Conservation (phyloP, 2,888 invertebrate genomes). For the Helicoverpa assulta region DNA sequence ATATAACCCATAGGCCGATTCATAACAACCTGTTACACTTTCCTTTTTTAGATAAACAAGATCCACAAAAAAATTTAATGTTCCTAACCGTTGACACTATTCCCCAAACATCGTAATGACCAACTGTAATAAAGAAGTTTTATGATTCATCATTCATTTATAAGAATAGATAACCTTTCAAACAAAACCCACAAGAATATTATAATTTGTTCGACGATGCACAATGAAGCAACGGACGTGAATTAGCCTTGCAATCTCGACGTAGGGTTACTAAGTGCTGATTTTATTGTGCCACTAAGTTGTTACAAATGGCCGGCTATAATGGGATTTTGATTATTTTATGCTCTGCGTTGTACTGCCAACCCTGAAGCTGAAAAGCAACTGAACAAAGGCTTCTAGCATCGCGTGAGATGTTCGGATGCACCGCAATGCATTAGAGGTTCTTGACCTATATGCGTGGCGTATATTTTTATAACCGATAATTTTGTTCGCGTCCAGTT, state of each 20-base stretch:
- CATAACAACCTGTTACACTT: constrained; percentile 21
- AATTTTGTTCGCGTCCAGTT: constrained; percentile 55
- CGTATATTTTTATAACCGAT: constrained; percentile 70
- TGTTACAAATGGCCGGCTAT: constrained; percentile 17
- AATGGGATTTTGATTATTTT: constrained; percentile 6
- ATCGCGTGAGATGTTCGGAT: constrained; percentile 71
- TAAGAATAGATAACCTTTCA: constrained; percentile 40
- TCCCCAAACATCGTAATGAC: constrained; percentile 4
- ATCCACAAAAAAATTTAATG: neutral
- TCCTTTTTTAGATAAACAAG: constrained; percentile 12
- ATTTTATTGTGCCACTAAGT: constrained; percentile 19
- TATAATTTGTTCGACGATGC: constrained; percentile 63
- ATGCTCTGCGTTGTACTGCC: constrained; percentile 25
- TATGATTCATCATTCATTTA: constrained; percentile 30
- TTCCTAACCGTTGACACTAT: neutral
- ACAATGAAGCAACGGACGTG: constrained; percentile 46
- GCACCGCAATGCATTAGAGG: constrained; percentile 71
- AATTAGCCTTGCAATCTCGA: constrained; percentile 53
- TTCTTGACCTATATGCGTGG: constrained; percentile 81
- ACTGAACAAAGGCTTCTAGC: constrained; percentile 64
- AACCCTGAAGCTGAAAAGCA: constrained; percentile 44
- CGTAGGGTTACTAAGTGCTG: constrained; percentile 40
- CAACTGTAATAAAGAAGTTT: constrained; percentile 30
- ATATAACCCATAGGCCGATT: constrained; percentile 36
- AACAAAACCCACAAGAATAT: constrained; percentile 44